Percentiles rank a stretch among this genome's conserved stretches.
Evolutionary conservation across 2,888 invertebrate genomes (phyloP).

Genomic region (Pyrochroa serraticornis): DNA sequence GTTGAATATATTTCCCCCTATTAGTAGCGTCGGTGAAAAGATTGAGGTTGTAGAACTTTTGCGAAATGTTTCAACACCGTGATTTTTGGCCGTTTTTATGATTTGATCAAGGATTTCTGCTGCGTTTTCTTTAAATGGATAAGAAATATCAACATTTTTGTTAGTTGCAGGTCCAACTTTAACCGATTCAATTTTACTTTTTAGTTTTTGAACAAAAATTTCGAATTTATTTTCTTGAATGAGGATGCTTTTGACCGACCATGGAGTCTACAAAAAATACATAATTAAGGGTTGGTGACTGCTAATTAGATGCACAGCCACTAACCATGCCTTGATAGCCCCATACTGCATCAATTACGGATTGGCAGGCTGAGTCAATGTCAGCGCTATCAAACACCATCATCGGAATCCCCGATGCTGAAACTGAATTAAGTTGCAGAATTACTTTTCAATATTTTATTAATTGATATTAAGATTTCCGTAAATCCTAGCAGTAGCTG

Average conservation of each 20-base stretch:
- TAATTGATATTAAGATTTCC: too few species aligned
- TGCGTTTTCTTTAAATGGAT: conserved; percentile 44
- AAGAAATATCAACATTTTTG: conserved; percentile 59
- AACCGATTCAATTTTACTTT: conserved; percentile 44
- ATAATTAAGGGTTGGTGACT: conserved; percentile 1
- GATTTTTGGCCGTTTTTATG: conserved; percentile 39
- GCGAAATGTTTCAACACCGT: conserved; percentile 47
- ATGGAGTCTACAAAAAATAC: conserved; percentile 57
- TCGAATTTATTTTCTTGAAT: conserved; percentile 63
- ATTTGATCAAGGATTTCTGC: conserved; percentile 37
- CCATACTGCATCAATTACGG: conserved; percentile 61
- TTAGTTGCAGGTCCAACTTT: conserved; percentile 55
- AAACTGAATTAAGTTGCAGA: conserved; percentile 1
- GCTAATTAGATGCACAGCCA: neutral
- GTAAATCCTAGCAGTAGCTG: too few species aligned
- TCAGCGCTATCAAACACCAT: conserved; percentile 64
- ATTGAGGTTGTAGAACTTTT: conserved; percentile 19
- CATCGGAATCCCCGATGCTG: conserved; percentile 52
- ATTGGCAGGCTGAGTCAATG: conserved; percentile 63
- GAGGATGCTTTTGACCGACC: conserved; percentile 54
- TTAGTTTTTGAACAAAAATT: conserved; percentile 57
- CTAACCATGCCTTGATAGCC: conserved; percentile 62
- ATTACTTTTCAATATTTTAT: too few species aligned
- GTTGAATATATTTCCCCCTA: conserved; percentile 44
- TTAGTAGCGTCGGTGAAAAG: conserved; percentile 49